Percentiles rank a stretch among this genome's conserved stretches.
These are phyloP conservation scores for Limulus polyphemus DNA, from an alignment of 2,888 invertebrate species.

Conservation along the genomic window DNA sequence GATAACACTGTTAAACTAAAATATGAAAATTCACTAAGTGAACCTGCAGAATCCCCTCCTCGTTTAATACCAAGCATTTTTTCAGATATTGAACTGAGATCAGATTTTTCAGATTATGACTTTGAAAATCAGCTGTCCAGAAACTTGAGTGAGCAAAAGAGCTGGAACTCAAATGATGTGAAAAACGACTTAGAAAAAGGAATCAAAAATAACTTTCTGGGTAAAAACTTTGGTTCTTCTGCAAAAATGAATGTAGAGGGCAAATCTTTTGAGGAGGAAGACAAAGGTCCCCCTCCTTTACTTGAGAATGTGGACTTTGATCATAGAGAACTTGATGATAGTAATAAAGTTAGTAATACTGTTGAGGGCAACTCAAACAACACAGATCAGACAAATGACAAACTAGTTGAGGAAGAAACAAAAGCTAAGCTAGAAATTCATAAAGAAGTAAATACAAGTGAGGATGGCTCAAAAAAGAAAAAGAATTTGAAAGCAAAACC, in stretches of 20 bases:
- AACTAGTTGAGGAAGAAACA: neutral
- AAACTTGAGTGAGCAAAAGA: constrained; percentile 3
- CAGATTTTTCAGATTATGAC: constrained; percentile 22
- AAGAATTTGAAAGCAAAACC: neutral
- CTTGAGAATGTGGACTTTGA: neutral
- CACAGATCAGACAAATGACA: neutral
- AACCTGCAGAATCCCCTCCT: constrained; percentile 13
- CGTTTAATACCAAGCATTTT: constrained; percentile 12
- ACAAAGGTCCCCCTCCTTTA: neutral
- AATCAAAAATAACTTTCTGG: neutral
- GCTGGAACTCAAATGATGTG: neutral
- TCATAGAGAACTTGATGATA: neutral
- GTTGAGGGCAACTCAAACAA: neutral
- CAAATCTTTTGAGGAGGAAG: neutral
- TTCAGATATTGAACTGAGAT: constrained; percentile 20
- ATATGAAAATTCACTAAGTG: too few species aligned
- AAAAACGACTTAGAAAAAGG: neutral
- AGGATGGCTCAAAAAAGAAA: neutral
- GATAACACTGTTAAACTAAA: too few species aligned
- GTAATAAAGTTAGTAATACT: neutral
- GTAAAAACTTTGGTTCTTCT: neutral
- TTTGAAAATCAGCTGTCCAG: constrained; percentile 11
- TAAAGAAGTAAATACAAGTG: neutral
- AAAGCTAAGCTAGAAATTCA: neutral
- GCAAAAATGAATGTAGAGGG: neutral